Evolutionary conservation across 2,797 vertebrate species (phyloP).

Genomic region (Amazona ochrocephala): DNA sequence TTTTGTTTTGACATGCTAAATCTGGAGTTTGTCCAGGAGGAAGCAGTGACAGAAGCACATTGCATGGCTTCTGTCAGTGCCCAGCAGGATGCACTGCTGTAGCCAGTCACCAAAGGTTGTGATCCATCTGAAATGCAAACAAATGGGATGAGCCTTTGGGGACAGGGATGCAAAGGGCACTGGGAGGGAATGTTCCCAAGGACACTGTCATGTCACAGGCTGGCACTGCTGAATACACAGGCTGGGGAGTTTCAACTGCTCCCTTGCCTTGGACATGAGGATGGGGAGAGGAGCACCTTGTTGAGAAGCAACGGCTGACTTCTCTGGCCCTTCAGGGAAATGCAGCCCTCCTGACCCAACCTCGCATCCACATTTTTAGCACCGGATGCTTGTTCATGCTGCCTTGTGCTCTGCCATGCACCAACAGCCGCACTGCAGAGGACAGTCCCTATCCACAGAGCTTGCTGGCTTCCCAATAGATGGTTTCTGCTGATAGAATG

Average conservation of each 20-base stretch:
- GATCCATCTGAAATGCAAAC: background rate
- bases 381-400: background rate
- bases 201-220: background rate
- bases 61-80: background rate
- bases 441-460: background rate
- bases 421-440: background rate
- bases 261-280: background rate
- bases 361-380: background rate
- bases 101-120: background rate
- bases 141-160: background rate
- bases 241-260: background rate
- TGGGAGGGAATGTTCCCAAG: background rate
- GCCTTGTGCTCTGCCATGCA: background rate
- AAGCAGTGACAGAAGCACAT: background rate
- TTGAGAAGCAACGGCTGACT: fast-evolving
- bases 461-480: fast-evolving
- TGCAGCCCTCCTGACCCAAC: background rate
- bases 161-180: background rate
- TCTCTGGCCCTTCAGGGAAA: background rate
- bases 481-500: background rate
- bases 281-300: background rate
- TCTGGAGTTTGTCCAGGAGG: background rate
- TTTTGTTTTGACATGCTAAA: background rate
- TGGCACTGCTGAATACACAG: background rate
- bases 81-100: background rate